Conservation (phyloP, 2,888 invertebrate genomes). For the Leptopilina myrica region DNA sequence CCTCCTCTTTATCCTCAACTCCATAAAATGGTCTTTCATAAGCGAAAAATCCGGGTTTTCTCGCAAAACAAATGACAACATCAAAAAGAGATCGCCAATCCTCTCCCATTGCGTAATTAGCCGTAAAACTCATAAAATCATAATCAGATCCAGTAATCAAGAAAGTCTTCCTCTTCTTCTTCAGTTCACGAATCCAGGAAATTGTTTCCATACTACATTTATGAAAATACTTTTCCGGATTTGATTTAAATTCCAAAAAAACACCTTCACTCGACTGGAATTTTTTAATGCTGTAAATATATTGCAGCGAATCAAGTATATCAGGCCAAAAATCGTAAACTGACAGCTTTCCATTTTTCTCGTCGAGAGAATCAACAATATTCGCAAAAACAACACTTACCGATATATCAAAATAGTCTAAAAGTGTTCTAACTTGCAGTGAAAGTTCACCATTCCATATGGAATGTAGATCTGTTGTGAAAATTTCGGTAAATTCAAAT, state of each 20-base stretch:
- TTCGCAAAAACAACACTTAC: conserved; percentile 82
- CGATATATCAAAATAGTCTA: conserved; percentile 87
- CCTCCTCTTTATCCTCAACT: conserved; percentile 71
- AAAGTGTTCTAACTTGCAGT: conserved; percentile 80
- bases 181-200: conserved; percentile 80
- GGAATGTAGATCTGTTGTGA: conserved; percentile 78
- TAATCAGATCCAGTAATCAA: conserved; percentile 85
- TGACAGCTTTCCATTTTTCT: conserved; percentile 68
- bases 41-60: conserved; percentile 86
- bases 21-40: conserved; percentile 78
- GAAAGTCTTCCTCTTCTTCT: conserved; percentile 80
- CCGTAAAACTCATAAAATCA: conserved; percentile 84
- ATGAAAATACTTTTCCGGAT: conserved; percentile 79
- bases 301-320: conserved; percentile 80
- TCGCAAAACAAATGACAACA: conserved; percentile 82
- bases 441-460: conserved; percentile 82
- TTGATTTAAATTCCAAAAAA: conserved; percentile 80
- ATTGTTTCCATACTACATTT: conserved; percentile 78
- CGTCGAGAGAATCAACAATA: conserved; percentile 82
- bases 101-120: conserved; percentile 81
- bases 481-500: conserved; percentile 79
- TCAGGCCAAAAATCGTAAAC: conserved; percentile 82
- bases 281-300: conserved; percentile 81
- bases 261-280: conserved; percentile 81
- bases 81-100: conserved; percentile 83